Percentiles rank a stretch among this genome's conserved stretches.
phyloP scores from a whole-genome alignment of 2,113 vertebrate genomes.

The Nothobranchius kuhntae region DNA sequence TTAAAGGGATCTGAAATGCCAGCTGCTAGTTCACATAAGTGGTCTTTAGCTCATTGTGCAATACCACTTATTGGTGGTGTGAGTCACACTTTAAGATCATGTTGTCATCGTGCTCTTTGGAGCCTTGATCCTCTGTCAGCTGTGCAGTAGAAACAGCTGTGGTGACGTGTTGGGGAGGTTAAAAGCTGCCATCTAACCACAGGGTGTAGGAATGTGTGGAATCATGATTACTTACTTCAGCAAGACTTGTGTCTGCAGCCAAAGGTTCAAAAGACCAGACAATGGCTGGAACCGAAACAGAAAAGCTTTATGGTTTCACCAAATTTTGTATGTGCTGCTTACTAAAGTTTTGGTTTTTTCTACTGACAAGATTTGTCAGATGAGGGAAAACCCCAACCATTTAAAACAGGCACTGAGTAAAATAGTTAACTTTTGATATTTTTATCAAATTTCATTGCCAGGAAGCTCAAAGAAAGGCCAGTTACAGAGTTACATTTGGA shows the following conservation, averaged over 20 bases:
- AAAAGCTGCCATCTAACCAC: constrained; percentile 13
- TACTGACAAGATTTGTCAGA: no score
- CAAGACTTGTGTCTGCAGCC: neutral
- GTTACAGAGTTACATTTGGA: no score
- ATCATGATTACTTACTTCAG: neutral
- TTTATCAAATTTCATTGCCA: neutral
- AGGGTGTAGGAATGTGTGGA: neutral
- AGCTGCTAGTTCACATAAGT: constrained; percentile 32
- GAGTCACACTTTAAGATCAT: constrained; percentile 39
- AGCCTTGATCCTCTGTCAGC: constrained; percentile 44
- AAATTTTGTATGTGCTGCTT: no score
- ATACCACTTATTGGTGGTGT: constrained; percentile 27
- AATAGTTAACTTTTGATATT: no score
- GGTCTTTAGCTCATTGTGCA: constrained; percentile 55
- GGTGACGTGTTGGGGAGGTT: constrained; percentile 16
- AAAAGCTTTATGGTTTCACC: neutral
- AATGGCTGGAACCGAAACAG: neutral
- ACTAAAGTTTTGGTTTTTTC: neutral
- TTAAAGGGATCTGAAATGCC: constrained; percentile 15
- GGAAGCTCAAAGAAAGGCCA: neutral
- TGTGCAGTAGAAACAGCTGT: constrained; percentile 34
- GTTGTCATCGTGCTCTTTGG: constrained; percentile 33
- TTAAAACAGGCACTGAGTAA: neutral
- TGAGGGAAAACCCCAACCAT: neutral
- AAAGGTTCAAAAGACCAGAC: neutral